Percentiles rank a stretch among this genome's conserved stretches.
phyloP scores from a whole-genome alignment of 2,888 invertebrate species.

The Galeruca laticollis region DNA sequence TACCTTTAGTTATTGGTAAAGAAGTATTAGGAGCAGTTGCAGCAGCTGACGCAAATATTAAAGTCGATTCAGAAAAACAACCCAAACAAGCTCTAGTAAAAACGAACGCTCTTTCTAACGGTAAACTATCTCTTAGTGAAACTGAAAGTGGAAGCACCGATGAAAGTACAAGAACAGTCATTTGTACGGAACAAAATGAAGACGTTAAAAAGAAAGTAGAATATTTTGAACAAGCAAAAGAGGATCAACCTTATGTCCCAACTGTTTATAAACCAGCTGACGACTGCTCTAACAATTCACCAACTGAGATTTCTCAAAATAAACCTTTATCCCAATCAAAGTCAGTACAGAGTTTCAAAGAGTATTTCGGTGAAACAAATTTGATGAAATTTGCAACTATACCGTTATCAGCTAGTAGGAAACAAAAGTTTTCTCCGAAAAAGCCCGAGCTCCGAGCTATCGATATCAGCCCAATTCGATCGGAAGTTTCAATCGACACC shows the following conservation, averaged over 20 bases:
- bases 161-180: slow-evolving; percentile 75
- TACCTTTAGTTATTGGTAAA: slow-evolving; percentile 65
- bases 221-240: slow-evolving; percentile 81
- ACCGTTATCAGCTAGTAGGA: slow-evolving; percentile 66
- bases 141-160: slow-evolving; percentile 81
- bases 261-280: slow-evolving; percentile 68
- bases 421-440: slow-evolving; percentile 67
- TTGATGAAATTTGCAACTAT: slow-evolving; percentile 72
- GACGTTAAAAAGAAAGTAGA: slow-evolving; percentile 81
- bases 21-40: slow-evolving; percentile 75
- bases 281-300: slow-evolving; percentile 50
- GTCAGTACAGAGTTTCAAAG: slow-evolving; percentile 82
- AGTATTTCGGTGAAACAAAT: slow-evolving; percentile 83
- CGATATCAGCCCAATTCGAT: slow-evolving; percentile 65
- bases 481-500: slow-evolving; percentile 66
- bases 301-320: slow-evolving; percentile 50
- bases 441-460: slow-evolving; percentile 61
- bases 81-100: slow-evolving; percentile 62
- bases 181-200: slow-evolving; percentile 73
- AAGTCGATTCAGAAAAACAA: slow-evolving; percentile 42
- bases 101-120: slow-evolving; percentile 58
- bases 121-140: slow-evolving; percentile 72
- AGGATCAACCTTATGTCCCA: slow-evolving; percentile 66
- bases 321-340: slow-evolving; percentile 66
- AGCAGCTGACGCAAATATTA: slow-evolving; percentile 67